phyloP scores from a whole-genome alignment of 2,113 vertebrate genomes.

The Xenus cinereus region DNA sequence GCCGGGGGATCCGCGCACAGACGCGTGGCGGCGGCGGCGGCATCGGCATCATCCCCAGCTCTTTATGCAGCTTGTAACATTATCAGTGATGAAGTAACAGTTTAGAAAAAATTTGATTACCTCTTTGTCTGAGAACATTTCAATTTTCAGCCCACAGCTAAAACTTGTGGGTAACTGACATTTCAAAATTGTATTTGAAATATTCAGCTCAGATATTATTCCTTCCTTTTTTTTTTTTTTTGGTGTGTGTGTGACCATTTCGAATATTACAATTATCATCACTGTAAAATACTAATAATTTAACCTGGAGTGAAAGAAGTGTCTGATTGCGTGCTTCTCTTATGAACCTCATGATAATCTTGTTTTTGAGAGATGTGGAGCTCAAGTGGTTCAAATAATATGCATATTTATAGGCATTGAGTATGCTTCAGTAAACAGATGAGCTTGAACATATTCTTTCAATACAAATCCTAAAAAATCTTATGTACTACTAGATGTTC shows the following conservation, averaged over 20 bases:
- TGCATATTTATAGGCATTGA: neutral
- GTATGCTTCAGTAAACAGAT: neutral
- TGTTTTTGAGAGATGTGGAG: neutral
- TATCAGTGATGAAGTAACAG: neutral
- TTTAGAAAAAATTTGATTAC: neutral
- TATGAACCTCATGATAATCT: neutral
- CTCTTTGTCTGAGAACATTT: neutral
- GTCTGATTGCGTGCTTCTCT: neutral
- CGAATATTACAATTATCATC: neutral
- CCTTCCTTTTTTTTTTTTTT: neutral
- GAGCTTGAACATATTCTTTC: neutral
- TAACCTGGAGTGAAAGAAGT: neutral
- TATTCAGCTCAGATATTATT: neutral
- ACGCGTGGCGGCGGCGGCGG: too few species aligned
- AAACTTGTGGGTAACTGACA: neutral
- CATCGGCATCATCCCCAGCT: neutral
- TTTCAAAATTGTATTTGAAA: neutral
- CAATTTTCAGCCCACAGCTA: neutral
- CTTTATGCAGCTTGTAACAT: neutral
- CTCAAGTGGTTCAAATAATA: neutral
- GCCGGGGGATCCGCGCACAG: accelerated
- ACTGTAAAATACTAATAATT: neutral
- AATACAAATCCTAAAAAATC: neutral
- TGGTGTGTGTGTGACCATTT: neutral
- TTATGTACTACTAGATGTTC: neutral